Evolutionary conservation across 2,797 vertebrate genomes (phyloP).

Genomic region (Podarcis siculus): DNA sequence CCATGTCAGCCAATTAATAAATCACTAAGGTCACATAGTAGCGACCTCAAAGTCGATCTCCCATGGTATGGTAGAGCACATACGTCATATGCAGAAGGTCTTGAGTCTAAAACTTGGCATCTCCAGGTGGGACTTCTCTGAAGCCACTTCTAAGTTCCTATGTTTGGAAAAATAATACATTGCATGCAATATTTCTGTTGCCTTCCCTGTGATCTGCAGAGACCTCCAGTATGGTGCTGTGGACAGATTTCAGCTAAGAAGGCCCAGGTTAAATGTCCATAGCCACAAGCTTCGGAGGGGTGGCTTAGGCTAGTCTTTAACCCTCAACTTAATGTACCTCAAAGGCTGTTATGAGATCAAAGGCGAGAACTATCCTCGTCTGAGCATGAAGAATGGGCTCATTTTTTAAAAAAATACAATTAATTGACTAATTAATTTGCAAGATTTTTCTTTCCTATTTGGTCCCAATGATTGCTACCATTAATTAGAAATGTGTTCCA

Average conservation of each 20-base stretch:
- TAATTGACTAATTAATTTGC: neutral
- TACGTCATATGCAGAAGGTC: neutral
- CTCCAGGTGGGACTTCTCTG: neutral
- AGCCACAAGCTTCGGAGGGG: too few species aligned
- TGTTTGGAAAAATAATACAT: neutral
- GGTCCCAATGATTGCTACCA: neutral
- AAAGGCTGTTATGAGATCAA: neutral
- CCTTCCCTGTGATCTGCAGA: too few species aligned
- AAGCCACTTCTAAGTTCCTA: neutral
- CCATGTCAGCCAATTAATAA: neutral
- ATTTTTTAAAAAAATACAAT: neutral
- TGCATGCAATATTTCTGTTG: neutral
- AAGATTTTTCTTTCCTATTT: neutral
- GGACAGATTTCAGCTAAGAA: neutral
- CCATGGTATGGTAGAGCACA: neutral
- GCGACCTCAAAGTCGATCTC: neutral
- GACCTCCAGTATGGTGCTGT: neutral
- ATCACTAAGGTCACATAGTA: neutral
- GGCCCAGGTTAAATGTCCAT: too few species aligned
- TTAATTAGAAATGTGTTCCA: neutral
- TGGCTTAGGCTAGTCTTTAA: neutral
- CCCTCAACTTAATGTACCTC: neutral
- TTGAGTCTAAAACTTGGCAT: too few species aligned
- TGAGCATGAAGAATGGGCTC: neutral
- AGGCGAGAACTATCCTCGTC: neutral